Evolutionary conservation across 37 sponge, comb jelly and placozoan genomes (phyloP), one percentile per base, ranked within the genome.

Genomic region (Trichoplax adhaerens): DNA sequence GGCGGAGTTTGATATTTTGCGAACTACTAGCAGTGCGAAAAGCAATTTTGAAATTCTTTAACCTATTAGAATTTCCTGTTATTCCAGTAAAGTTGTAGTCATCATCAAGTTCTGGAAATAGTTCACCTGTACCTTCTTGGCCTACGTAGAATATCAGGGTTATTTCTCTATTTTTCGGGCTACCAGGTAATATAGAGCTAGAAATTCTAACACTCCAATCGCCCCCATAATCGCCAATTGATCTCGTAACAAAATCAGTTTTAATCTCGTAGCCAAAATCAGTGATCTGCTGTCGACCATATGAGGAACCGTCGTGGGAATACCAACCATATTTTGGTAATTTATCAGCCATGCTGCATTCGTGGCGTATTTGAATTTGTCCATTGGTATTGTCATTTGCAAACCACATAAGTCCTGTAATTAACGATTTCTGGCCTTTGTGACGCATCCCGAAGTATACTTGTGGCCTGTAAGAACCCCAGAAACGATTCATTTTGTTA

Each of bases 371-470:
- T 29, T 29, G 29, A 48, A 81, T 51, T 56, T 76, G 58, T 47
- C 56, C 60, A 7, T 6, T 52, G 7, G 52, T 3, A 65, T 65
- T 65, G 50, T 77, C 82, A 52, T 83, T 72, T 4, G 76, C 70
- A 58, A 83, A 61, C 88, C 88, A 88, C 82, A 83, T 80, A 56
- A 78, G 8, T 1, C 88, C 88, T 56, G 74, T 57, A 60, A 83
- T 29, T 6, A 78, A 65, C 3, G 88, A 81, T 50, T 82, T 83
- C 48, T 78, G 78, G 5, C 73, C 65, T 8, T 78, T 62, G n/a
- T 78, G 68, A 29, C 83, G 53, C 54, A 82, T 79, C 47, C 83
- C 83, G 63, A 82, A 82, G 66, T 82, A 82, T 8, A 82, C 83
- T 49, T 78, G 67, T 4, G 78, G 78, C 53, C 78, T 64, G 76